Evolutionary conservation across 2,113 vertebrate genomes (phyloP).

Genomic region (Cavia aperea): DNA sequence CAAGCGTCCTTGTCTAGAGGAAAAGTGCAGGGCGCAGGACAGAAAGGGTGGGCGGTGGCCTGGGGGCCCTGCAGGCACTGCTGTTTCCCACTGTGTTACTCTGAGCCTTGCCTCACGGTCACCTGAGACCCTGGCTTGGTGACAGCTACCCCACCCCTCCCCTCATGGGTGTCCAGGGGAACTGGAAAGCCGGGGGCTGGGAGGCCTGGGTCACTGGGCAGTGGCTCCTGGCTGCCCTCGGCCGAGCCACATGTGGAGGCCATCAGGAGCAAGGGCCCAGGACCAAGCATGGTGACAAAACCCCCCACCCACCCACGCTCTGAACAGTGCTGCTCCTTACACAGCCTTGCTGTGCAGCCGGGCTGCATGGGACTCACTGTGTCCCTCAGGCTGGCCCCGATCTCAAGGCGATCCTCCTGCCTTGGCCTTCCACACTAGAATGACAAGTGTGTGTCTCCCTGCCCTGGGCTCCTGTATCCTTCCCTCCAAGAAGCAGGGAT

Average conservation of each 20-base stretch:
- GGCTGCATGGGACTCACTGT: neutral
- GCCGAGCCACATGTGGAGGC: neutral
- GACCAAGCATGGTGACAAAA: neutral
- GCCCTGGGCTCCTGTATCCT: neutral
- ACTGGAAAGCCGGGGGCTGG: too few relatives aligned
- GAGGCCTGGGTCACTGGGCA: too few relatives aligned
- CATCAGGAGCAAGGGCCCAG: neutral
- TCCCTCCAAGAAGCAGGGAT: neutral
- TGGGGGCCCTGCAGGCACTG: too few relatives aligned
- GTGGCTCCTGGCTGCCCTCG: neutral
- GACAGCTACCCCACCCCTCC: too few relatives aligned
- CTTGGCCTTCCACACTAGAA: neutral
- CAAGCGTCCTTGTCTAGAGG: slow-evolving; percentile 20
- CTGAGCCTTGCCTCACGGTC: too few relatives aligned
- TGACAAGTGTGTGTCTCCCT: too few relatives aligned
- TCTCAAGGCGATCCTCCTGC: neutral
- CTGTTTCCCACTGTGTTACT: too few relatives aligned
- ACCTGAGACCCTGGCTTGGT: too few relatives aligned
- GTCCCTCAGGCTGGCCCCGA: neutral
- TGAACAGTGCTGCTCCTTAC: neutral
- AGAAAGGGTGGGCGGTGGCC: too few relatives aligned
- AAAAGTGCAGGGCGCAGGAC: too few relatives aligned
- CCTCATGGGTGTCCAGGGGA: too few relatives aligned
- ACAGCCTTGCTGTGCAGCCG: neutral
- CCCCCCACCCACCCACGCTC: neutral